These are phyloP conservation scores for Eleginops maclovinus DNA, from an alignment of 2,113 vertebrate genomes.

Conservation along the genomic window DNA sequence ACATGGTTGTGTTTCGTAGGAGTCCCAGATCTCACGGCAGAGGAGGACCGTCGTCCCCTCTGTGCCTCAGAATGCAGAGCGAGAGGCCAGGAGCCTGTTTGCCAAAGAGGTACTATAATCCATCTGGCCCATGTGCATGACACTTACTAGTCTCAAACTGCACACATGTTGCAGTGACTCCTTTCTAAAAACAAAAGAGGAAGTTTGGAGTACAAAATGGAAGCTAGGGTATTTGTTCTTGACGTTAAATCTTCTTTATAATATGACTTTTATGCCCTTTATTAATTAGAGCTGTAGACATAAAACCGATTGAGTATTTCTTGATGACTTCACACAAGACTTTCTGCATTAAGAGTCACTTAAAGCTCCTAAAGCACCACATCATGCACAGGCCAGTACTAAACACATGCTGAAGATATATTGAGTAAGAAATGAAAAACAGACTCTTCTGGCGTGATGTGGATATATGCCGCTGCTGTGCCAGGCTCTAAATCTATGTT, in stretches of 20 bases:
- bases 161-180: background rate
- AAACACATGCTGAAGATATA: slow-evolving; percentile 32
- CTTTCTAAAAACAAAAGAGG: slow-evolving; percentile 7
- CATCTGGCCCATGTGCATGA: background rate
- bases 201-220: background rate
- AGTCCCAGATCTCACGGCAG: slow-evolving; percentile 89
- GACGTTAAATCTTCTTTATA: background rate
- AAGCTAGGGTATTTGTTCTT: background rate
- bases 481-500: slow-evolving; percentile 32
- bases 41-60: slow-evolving; percentile 90
- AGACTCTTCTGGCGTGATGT: slow-evolving; percentile 20
- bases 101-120: slow-evolving; percentile 91
- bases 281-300: no score
- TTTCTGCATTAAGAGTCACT: background rate
- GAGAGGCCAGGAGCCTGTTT: slow-evolving; percentile 92
- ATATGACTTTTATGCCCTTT: background rate
- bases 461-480: slow-evolving; percentile 17
- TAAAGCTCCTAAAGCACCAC: slow-evolving; percentile 26
- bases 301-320: no score
- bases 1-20: slow-evolving; percentile 75
- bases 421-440: slow-evolving; percentile 28
- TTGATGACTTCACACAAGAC: background rate
- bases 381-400: slow-evolving; percentile 1
- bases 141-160: background rate
- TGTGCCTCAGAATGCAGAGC: slow-evolving; percentile 93